Percentiles rank a stretch among this genome's conserved stretches.
phyloP scores from a whole-genome alignment of 2,113 vertebrate species.

The Cyrtonyx montezumae region DNA sequence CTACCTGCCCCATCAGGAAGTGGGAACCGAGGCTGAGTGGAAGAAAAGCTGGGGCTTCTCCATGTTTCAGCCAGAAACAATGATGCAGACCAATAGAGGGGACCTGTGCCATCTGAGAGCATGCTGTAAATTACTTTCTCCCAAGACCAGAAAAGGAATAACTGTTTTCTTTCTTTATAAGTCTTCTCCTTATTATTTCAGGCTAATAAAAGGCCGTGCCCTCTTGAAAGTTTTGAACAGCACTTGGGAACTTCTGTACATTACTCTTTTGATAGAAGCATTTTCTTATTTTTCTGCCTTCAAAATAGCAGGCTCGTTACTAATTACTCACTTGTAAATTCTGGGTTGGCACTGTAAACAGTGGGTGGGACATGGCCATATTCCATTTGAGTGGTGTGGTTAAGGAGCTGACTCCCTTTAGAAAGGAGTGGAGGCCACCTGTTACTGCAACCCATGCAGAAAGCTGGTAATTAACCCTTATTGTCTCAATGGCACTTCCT shows the following conservation, averaged over 20 bases:
- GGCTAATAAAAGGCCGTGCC: neutral
- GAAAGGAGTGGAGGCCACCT: neutral
- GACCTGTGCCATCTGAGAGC: neutral
- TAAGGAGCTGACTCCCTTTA: neutral
- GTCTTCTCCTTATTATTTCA: neutral
- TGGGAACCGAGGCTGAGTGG: neutral
- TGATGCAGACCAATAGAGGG: neutral
- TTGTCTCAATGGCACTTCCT: neutral
- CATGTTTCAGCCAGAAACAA: neutral
- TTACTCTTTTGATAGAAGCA: neutral
- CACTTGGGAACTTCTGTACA: neutral
- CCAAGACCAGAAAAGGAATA: neutral
- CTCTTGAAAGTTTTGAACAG: neutral
- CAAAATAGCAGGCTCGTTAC: neutral
- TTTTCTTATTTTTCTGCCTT: neutral
- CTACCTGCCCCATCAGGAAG: neutral
- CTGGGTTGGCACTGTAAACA: neutral
- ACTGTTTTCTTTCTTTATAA: neutral
- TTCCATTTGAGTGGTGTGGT: neutral
- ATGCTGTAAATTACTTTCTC: neutral
- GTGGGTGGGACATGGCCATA: neutral
- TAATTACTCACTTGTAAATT: slow-evolving; percentile 19
- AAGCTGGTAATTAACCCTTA: neutral
- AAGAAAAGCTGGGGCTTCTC: neutral
- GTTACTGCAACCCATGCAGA: slow-evolving; percentile 7